Conservation (phyloP, 2,113 vertebrate species). For the Tyrannus savana region DNA sequence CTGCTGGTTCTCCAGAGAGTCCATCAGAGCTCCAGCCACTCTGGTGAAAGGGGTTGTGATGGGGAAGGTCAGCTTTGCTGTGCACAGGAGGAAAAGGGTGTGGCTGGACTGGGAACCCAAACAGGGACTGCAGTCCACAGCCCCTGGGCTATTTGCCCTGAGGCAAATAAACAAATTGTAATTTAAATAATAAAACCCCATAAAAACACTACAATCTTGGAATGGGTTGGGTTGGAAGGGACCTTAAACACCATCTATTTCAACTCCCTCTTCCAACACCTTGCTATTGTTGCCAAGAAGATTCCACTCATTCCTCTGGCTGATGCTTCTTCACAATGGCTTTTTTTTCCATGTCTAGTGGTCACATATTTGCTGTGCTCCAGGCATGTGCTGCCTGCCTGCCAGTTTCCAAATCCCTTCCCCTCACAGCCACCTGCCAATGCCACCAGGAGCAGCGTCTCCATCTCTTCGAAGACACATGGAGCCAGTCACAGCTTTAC, state of each 20-base stretch:
- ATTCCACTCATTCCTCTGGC: neutral
- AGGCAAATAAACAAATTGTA: too few species aligned
- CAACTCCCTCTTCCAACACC: neutral
- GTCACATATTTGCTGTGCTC: neutral
- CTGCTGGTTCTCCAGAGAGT: neutral
- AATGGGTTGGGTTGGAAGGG: neutral
- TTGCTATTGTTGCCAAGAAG: neutral
- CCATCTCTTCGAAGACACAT: neutral
- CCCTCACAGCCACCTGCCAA: neutral
- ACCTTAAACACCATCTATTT: neutral
- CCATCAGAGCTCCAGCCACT: neutral
- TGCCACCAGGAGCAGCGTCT: fast-evolving
- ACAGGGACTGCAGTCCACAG: neutral
- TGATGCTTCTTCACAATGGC: neutral
- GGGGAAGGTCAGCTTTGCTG: neutral
- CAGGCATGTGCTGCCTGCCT: neutral
- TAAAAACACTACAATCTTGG: neutral
- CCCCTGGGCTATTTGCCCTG: too few species aligned
- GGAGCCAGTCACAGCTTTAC: neutral
- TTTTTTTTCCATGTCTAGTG: neutral
- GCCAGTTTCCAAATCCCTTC: neutral
- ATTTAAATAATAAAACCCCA: neutral
- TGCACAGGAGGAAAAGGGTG: neutral
- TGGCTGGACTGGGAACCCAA: neutral
- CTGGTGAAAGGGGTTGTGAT: neutral